Evolutionary conservation across 2,113 vertebrate genomes (phyloP), one percentile per base, ranked within the genome.

Genomic region (Amphilophus citrinellus): DNA sequence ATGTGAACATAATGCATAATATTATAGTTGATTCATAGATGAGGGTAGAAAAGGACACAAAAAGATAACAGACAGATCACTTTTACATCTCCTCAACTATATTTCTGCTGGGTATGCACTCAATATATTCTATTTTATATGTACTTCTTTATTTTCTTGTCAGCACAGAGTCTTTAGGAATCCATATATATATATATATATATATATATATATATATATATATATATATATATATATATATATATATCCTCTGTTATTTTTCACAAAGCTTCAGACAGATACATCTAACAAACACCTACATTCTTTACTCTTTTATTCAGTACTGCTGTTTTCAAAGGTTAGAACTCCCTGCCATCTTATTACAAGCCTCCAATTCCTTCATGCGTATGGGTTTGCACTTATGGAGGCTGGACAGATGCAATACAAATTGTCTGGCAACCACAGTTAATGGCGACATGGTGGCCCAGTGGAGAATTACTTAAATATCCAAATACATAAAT

Each of bases 261-360:
- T 32, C 32, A 32, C 71, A 79, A 62, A 80, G 76, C 65, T 77
- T 80, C 76, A 66, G 65, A 88, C 6, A 61, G 56, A 80, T 82
- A 61, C 76, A 84, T 83, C 63, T 88, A 87, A 85, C 90, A 30
- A 92, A 88, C 75, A 83, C 63, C 86, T 76, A 60, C 7, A 83
- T 71, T 75, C 60, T 75, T 59, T 4, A 63, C 65, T 47, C 18
- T 53, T 84, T 77, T 60, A 60, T 87, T 79, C 65, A 80, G 60
- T 86, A 61, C 35, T 75, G 42, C 15, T 58, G 10, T 82, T 79
- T 78, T 87, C 79, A 89, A 89, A 90, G 82, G 71, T 84, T 84
- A 73, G 42, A 14, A 61, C 61, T 47, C 11, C 8, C 27, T 5
- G 59, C 68, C 30, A 18, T 65, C 15, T 83, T 20, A 53, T 63